Evolutionary conservation across 53 echinoderm and acorn worm species (phyloP).

Genomic region (Pentamera pediparva): DNA sequence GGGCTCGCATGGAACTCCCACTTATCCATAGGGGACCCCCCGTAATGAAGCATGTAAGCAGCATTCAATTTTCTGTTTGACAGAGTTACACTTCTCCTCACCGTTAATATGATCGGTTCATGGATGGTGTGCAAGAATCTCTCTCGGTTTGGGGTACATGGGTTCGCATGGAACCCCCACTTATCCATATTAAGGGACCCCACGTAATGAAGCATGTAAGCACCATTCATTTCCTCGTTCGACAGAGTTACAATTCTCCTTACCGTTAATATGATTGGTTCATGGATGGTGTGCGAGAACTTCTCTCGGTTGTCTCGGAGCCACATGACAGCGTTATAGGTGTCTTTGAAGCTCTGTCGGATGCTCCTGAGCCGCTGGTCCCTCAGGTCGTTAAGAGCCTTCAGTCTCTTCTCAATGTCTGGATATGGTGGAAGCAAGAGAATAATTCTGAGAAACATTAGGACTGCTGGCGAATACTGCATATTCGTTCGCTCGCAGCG

Average conservation of each 20-base stretch:
- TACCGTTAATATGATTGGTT: constrained; percentile 84
- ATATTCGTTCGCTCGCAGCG: neutral
- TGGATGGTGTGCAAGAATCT: constrained; percentile 70
- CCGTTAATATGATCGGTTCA: constrained; percentile 73
- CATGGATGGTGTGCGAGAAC: constrained; percentile 79
- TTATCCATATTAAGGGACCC: too few species aligned
- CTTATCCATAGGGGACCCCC: too few species aligned
- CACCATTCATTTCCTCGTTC: too few species aligned
- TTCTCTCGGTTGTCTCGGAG: constrained; percentile 68
- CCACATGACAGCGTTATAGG: constrained; percentile 86
- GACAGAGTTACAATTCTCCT: too few species aligned
- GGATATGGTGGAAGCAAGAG: neutral
- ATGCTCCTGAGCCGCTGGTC: constrained; percentile 64
- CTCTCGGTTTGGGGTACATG: too few species aligned
- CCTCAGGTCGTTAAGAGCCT: constrained; percentile 62
- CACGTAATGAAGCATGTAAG: too few species aligned
- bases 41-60: too few species aligned
- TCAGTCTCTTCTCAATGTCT: constrained; percentile 49
- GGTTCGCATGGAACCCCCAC: too few species aligned
- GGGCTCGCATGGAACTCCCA: too few species aligned
- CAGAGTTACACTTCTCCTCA: too few species aligned
- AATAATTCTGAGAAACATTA: neutral
- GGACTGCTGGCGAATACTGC: neutral
- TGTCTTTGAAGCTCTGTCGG: constrained; percentile 54
- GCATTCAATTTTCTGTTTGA: too few species aligned